Conservation (phyloP, 1,140 invertebrate genomes). For the Drepana arcuata region DNA sequence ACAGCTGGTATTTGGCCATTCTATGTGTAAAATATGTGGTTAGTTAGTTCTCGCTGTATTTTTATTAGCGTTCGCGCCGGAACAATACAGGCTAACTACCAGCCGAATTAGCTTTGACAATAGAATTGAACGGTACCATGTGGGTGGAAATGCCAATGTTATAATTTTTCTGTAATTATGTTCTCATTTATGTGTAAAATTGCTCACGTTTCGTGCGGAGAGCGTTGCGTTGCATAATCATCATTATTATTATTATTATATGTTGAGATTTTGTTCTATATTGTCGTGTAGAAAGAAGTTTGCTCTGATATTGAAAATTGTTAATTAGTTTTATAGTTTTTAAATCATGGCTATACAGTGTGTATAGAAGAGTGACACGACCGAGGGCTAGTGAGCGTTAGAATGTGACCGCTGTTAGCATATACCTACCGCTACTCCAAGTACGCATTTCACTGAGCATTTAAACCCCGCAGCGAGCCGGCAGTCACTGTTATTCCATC, state of each 20-base stretch:
- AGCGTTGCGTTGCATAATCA: not conserved
- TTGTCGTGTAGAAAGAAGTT: conserved; percentile 7
- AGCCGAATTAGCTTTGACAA: too few species aligned
- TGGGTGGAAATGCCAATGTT: conserved; percentile 24
- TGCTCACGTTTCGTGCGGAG: too few species aligned
- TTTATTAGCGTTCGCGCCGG: too few species aligned
- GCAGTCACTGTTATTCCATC: too few species aligned
- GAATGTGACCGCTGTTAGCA: conserved; percentile 18
- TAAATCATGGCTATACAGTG: conserved; percentile 13
- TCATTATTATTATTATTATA: not conserved
- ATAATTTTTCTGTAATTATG: conserved; percentile 41
- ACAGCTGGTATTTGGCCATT: too few species aligned
- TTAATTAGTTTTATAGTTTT: conserved; percentile 52
- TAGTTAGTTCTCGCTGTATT: too few species aligned
- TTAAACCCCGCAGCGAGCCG: conserved; percentile 14
- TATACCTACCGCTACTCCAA: conserved; percentile 20
- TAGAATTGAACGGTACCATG: too few species aligned
- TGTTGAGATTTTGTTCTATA: conserved; percentile 13
- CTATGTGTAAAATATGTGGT: too few species aligned
- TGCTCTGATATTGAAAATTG: conserved; percentile 18
- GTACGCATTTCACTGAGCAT: conserved; percentile 36
- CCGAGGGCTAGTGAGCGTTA: conserved; percentile 23
- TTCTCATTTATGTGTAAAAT: too few species aligned
- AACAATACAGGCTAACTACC: too few species aligned
- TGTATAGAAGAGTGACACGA: not conserved